Evolutionary conservation across 2,113 vertebrate species (phyloP), one percentile per base, ranked within the genome.

Genomic region (Trachemys scripta): DNA sequence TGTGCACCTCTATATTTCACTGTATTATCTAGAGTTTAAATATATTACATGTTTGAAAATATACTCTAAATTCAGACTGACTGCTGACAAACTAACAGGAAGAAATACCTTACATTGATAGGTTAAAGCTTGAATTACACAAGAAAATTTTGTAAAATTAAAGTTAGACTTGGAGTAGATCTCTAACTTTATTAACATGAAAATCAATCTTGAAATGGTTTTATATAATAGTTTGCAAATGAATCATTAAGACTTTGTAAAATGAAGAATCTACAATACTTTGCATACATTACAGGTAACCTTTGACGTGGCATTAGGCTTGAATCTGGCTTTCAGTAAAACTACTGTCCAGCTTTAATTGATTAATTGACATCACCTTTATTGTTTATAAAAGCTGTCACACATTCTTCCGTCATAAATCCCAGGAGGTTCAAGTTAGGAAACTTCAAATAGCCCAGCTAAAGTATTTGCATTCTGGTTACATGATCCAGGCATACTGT

Each of bases 141-240:
- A 29, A 93, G 22, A 84, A 35, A 69, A 84, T 80, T 90, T 80
- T 57, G 45, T 47, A 7, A 20, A 47, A 35, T 24, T 47, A n/a
- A 87, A 56, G 24, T 86, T 47, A 57, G 20, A 78, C 38, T 35
- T 93, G 88, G n/a, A 88, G 54, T 90, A 75, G 87, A 83, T 89
- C 92, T 94, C 96, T 95, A 94, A 25, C 92, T 87, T 92, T 62
- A 81, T 95, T 82, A 95, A 31, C 51, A 95, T 90, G 85, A 92
- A 57, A 93, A 96, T 59, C 56, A 82, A 27, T 29, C 35, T 94
- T 83, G n/a, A 89, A 88, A 57, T 59, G 57, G 62, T 47, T 54
- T 93, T 94, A 90, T 91, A 93, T 88, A 95, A 90, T 53, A 93
- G 59, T 53, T 10, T 84, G 85, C 53, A 84, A 53, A 38, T 85